These are phyloP conservation scores for Caenorhabditis auriculariae DNA, from an alignment of 2,888 invertebrate species.

Conservation along the genomic window DNA sequence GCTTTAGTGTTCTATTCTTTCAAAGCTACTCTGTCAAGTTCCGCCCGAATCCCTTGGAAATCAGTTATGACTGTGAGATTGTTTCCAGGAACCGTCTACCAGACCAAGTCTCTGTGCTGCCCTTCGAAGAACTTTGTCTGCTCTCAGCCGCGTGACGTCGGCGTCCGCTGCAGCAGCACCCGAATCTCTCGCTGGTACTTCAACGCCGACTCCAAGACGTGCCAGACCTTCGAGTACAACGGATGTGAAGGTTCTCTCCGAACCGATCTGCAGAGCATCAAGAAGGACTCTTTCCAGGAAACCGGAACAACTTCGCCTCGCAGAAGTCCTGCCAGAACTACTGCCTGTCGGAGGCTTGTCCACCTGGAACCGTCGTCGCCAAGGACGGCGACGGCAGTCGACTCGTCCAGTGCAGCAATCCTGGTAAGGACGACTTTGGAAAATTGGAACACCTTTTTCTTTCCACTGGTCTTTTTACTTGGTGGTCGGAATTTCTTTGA, in stretches of 20 bases:
- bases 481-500: too few relatives aligned
- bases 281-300: slow-evolving; percentile 35
- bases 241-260: slow-evolving; percentile 61
- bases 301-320: slow-evolving; percentile 62
- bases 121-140: slow-evolving; percentile 63
- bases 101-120: slow-evolving; percentile 61
- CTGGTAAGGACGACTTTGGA: slow-evolving; percentile 9
- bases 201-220: slow-evolving; percentile 60
- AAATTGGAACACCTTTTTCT: not conserved
- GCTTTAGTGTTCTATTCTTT: too few relatives aligned
- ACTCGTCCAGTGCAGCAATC: slow-evolving; percentile 57
- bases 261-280: not conserved
- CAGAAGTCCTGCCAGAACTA: slow-evolving; percentile 62
- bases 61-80: not conserved
- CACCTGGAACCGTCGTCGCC: slow-evolving; percentile 59
- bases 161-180: slow-evolving; percentile 49
- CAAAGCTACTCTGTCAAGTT: too few relatives aligned
- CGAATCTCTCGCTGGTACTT: slow-evolving; percentile 60
- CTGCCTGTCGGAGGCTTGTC: slow-evolving; percentile 61
- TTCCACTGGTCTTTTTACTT: too few relatives aligned
- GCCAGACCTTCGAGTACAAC: slow-evolving; percentile 61
- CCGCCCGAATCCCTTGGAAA: not conserved
- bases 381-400: slow-evolving; percentile 55
- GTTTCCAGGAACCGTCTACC: slow-evolving; percentile 50
- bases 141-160: slow-evolving; percentile 57